Percentiles rank a stretch among this genome's conserved stretches.
Evolutionary conservation across 2,797 vertebrate species (phyloP).

Genomic region (Oryzias dopingdopingensis): DNA sequence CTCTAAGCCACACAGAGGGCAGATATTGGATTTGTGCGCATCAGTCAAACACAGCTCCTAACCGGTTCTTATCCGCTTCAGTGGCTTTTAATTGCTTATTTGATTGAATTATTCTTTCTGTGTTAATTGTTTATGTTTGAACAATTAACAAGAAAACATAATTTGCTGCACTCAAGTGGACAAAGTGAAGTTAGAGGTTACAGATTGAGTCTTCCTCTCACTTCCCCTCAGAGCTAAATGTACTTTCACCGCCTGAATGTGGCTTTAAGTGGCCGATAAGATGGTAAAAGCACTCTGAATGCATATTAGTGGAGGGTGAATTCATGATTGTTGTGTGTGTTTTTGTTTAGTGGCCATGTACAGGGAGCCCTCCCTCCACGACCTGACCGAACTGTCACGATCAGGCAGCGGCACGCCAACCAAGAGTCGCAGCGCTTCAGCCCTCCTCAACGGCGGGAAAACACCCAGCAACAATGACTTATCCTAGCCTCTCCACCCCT

Average conservation of each 20-base stretch:
- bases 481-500: constrained; percentile 66
- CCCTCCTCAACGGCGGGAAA: constrained; percentile 76
- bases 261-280: constrained; percentile 12
- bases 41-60: constrained; percentile 20
- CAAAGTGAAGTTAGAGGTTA: background rate
- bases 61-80: constrained; percentile 10
- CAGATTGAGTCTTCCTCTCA: background rate
- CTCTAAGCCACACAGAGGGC: constrained; percentile 20
- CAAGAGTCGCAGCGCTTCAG: constrained; percentile 79
- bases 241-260: background rate
- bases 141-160: constrained; percentile 5
- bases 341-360: constrained; percentile 76
- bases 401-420: constrained; percentile 78
- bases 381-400: constrained; percentile 79
- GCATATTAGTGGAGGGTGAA: constrained; percentile 8
- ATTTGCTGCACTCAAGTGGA: constrained; percentile 4
- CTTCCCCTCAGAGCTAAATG: background rate
- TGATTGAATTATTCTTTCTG: background rate
- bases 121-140: constrained; percentile 6
- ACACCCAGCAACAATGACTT: constrained; percentile 76
- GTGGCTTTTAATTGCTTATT: constrained; percentile 7
- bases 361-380: constrained; percentile 78
- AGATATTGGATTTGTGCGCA: constrained; percentile 28
- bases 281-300: constrained; percentile 2
- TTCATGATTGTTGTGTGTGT: constrained; percentile 32